Evolutionary conservation across 2,888 invertebrate species (phyloP).

Genomic region (Harpalus rufipes): DNA sequence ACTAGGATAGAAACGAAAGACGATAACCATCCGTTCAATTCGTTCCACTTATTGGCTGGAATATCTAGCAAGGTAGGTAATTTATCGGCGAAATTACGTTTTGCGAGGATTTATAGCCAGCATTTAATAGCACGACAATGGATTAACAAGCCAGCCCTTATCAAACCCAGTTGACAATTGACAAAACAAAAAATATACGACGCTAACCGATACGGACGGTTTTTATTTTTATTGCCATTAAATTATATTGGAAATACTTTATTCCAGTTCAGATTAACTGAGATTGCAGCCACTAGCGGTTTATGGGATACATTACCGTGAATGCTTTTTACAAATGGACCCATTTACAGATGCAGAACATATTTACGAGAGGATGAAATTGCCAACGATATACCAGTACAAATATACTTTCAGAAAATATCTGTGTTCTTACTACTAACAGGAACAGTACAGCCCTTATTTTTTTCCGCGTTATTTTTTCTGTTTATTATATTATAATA

Average conservation of each 20-base stretch:
- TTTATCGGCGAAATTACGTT: conserved; percentile 66
- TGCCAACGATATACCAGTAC: not conserved
- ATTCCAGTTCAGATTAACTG: conserved; percentile 44
- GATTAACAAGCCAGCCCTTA: conserved; percentile 63
- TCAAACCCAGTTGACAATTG: conserved; percentile 64
- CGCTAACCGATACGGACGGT: conserved; percentile 21
- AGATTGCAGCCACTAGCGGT: conserved; percentile 30
- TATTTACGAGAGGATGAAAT: not conserved
- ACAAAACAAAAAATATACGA: conserved; percentile 63
- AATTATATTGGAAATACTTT: conserved; percentile 51
- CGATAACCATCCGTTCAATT: conserved; percentile 60
- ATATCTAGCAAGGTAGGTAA: conserved; percentile 61
- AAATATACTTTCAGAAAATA: not conserved
- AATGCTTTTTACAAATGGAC: conserved; percentile 17
- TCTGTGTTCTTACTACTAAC: not conserved
- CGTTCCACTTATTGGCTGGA: conserved; percentile 62
- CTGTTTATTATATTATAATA: no score
- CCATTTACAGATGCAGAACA: not conserved
- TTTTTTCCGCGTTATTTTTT: no score
- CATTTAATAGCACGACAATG: conserved; percentile 62
- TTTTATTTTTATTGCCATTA: conserved; percentile 54
- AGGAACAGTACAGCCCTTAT: not conserved
- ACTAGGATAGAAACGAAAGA: not conserved
- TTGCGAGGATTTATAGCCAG: conserved; percentile 57
- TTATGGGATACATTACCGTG: conserved; percentile 7